Conservation (phyloP, 2,888 invertebrate genomes). For the Crepidodera aurea region DNA sequence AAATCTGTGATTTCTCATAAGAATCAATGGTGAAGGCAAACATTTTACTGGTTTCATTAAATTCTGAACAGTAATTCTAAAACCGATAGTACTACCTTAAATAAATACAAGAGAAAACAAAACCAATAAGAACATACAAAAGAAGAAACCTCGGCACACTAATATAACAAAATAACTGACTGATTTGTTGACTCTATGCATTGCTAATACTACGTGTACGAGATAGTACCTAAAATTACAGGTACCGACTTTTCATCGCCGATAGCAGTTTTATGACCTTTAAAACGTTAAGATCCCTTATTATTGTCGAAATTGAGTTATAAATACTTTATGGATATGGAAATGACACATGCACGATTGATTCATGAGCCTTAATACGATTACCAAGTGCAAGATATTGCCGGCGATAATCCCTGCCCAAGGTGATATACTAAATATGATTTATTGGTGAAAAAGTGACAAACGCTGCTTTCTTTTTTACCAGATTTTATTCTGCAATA, state of each 20-base stretch:
- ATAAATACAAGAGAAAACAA: too few relatives aligned
- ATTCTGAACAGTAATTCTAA: too few relatives aligned
- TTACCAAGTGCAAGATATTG: constrained; percentile 14
- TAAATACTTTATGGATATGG: constrained; percentile 10
- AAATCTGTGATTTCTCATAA: too few relatives aligned
- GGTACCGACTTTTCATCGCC: neutral
- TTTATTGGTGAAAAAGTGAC: constrained; percentile 5
- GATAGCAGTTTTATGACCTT: constrained; percentile 7
- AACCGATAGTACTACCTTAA: too few relatives aligned
- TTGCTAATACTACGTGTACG: too few relatives aligned
- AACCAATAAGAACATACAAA: too few relatives aligned
- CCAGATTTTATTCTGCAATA: constrained; percentile 4
- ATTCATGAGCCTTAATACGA: constrained; percentile 30
- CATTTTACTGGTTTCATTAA: too few relatives aligned
- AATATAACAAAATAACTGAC: too few relatives aligned
- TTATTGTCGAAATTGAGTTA: constrained; percentile 18
- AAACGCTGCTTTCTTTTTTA: constrained; percentile 10
- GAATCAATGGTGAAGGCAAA: too few relatives aligned
- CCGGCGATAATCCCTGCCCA: constrained; percentile 12
- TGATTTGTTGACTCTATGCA: too few relatives aligned
- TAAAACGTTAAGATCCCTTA: constrained; percentile 1
- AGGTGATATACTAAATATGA: constrained; percentile 18
- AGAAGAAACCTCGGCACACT: too few relatives aligned
- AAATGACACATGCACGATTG: constrained; percentile 29
- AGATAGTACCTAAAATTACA: neutral